Evolutionary conservation across 2,888 invertebrate genomes (phyloP), one percentile per base, ranked within the genome.

Genomic region (Drosophila koepferae): DNA sequence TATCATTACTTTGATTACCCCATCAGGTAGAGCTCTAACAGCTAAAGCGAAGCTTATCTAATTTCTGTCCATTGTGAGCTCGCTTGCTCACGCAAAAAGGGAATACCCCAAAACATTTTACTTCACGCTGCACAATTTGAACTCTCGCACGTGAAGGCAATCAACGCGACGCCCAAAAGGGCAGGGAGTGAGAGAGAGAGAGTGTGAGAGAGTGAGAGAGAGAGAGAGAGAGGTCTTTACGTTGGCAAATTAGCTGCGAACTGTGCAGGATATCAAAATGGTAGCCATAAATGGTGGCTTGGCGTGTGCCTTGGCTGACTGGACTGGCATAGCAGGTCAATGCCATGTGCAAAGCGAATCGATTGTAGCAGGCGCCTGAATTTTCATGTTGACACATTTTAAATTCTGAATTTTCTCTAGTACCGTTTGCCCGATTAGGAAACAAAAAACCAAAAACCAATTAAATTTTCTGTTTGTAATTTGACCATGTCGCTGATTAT

Each of bases 231-330:
- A 8, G n/a, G 31, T 31, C 5, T 28, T 28, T 65, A 64, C 54
- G 60, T 56, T 69, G 78, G 71, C 63, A 83, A 83, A 83, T 83
- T 86, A 83, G 81, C 70, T 77, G 84, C 46, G 68, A 78, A 74
- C 67, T 82, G 86, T 74, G 83, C 81, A 78, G 83, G 74, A 83
- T 71, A 81, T 72, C 70, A 20, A 80, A 86, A 81, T 79, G 80
- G 76, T 72, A 53, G 83, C 78, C 74, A 83, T 78, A 81, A 86
- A 83, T 83, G 81, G 69, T 63, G 43, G 70, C 72, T 54, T 86
- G 67, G 69, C 73, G 81, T 80, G 81, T 55, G 54, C 54, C 61
- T 53, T 31, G 60, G 46, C 20, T 44, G 34, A 3, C 41, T 41
- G 56, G 23, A 44, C 23, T 31, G 10, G 28, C 28, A 73, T 72